These are phyloP conservation scores for Leptinotarsa haldemani DNA, from an alignment of 2,888 invertebrate species.

Conservation along the genomic window DNA sequence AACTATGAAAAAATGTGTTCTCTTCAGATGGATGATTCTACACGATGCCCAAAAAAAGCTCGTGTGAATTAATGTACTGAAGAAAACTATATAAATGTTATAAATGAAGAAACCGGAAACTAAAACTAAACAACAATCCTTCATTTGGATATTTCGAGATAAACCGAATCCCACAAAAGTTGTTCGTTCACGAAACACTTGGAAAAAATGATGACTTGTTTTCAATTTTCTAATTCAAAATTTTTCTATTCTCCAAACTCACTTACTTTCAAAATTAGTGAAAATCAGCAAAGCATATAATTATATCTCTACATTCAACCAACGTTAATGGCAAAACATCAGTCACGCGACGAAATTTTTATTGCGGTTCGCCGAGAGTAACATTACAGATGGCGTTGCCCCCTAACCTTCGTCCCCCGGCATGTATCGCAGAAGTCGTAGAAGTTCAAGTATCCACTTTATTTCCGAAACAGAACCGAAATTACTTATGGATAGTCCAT, in stretches of 20 bases:
- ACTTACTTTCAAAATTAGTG: background rate
- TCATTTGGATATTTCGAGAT: too few relatives aligned
- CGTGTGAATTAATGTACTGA: too few relatives aligned
- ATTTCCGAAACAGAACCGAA: slow-evolving; percentile 12
- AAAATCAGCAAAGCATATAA: background rate
- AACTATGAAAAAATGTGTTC: too few relatives aligned
- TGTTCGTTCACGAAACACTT: too few relatives aligned
- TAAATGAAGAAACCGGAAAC: too few relatives aligned
- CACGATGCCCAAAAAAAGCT: too few relatives aligned
- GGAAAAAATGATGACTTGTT: too few relatives aligned
- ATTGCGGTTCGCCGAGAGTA: background rate
- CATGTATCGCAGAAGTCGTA: slow-evolving; percentile 6
- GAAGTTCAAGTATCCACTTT: slow-evolving; percentile 14
- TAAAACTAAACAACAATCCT: too few relatives aligned
- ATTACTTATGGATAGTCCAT: slow-evolving; percentile 12
- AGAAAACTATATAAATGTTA: too few relatives aligned
- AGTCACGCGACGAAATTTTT: background rate
- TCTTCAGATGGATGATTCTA: too few relatives aligned
- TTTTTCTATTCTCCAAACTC: background rate
- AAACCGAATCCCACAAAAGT: too few relatives aligned
- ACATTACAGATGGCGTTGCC: slow-evolving; percentile 6
- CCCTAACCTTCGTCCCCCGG: slow-evolving; percentile 1
- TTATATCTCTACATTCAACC: background rate
- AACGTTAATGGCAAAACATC: slow-evolving; percentile 10
- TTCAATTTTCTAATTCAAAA: background rate